phyloP scores from a whole-genome alignment of 2,888 invertebrate species.

The Stenodera caucasica region DNA sequence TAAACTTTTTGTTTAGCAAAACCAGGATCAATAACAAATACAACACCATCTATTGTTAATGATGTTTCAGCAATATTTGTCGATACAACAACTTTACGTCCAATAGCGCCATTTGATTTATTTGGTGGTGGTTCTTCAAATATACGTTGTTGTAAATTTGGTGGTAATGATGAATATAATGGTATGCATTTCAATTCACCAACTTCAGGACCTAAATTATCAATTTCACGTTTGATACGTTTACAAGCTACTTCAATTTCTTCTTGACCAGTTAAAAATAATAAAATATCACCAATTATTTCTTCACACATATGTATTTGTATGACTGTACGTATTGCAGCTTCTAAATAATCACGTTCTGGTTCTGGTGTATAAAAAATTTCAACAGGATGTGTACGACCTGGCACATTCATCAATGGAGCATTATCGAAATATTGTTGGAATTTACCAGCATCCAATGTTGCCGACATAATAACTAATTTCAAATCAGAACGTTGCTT shows the following conservation, averaged over 20 bases:
- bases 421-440: slow-evolving; percentile 99
- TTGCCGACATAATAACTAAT: slow-evolving; percentile 98
- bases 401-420: slow-evolving; percentile 98
- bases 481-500: slow-evolving; percentile 92
- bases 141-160: slow-evolving; percentile 94
- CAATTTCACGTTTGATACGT: slow-evolving; percentile 92
- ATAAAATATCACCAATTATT: slow-evolving; percentile 85
- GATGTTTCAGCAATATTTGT: slow-evolving; percentile 99
- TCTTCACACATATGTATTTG: slow-evolving; percentile 96
- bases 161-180: slow-evolving; percentile 96
- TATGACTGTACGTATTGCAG: slow-evolving; percentile 95
- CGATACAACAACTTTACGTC: slow-evolving; percentile 89
- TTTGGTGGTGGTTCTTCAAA: slow-evolving; percentile 96
- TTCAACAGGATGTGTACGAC: slow-evolving; percentile 92
- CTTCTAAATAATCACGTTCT: slow-evolving; percentile 96
- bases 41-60: slow-evolving; percentile 97
- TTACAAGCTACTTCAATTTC: slow-evolving; percentile 99
- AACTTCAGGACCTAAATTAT: slow-evolving; percentile 94
- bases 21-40: slow-evolving; percentile 99
- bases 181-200: slow-evolving; percentile 99
- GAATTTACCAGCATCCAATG: slow-evolving; percentile 98
- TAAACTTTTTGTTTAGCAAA: slow-evolving; percentile 98
- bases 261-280: slow-evolving; percentile 78
- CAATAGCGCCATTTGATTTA: slow-evolving; percentile 73
- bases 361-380: slow-evolving; percentile 99